Evolutionary conservation across 2,797 vertebrate genomes (phyloP), one percentile per base, ranked within the genome.

Genomic region (Neostethus bicornis): DNA sequence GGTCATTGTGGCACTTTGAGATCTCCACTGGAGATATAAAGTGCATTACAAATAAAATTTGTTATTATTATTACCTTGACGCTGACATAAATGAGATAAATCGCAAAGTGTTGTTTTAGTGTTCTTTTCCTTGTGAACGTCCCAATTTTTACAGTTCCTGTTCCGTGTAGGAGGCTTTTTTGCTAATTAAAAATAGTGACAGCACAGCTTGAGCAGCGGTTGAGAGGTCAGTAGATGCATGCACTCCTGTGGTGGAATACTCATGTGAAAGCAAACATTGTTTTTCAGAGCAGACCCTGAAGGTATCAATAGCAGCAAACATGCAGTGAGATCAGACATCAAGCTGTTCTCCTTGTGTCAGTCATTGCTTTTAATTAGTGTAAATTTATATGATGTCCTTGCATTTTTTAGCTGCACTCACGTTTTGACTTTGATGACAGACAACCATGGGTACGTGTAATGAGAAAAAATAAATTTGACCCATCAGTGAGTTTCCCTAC

Each of bases 281-380:
- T 25, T 28, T 12, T 10, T 12, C 29, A 29, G 14, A 42, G 16
- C 3, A 17, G 10, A 37, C 48, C 39, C 14, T 16, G 31, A 37
- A 32, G 5, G 44, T 34, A 68, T 75, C 65, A 57, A 38, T 65
- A 54, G 28, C 53, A 34, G 47, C 28, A 42, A 37, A 4, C 69
- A 41, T 24, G 62, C 68, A 76, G 77, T 16, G 62, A 68, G 59
- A 67, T 46, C 51, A 66, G 51, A 61, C 66, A 56, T 62, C 72
- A 50, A 67, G 75, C 75, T 78, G 77, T 64, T 80, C 16, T 63
- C 32, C 57, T 71, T 12, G 46, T 66, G 81, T 84, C 81, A 83
- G 61, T 83, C 81, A 79, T 62, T 55, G 50, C 48, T 68, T 75
- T 63, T 83, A 83, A 86, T 87, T 84, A 83, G 77, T 31, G 42